Percentiles rank a stretch among this genome's conserved stretches.
Conservation (phyloP, 2,888 invertebrate species). For the Anoncus sp. region DNA sequence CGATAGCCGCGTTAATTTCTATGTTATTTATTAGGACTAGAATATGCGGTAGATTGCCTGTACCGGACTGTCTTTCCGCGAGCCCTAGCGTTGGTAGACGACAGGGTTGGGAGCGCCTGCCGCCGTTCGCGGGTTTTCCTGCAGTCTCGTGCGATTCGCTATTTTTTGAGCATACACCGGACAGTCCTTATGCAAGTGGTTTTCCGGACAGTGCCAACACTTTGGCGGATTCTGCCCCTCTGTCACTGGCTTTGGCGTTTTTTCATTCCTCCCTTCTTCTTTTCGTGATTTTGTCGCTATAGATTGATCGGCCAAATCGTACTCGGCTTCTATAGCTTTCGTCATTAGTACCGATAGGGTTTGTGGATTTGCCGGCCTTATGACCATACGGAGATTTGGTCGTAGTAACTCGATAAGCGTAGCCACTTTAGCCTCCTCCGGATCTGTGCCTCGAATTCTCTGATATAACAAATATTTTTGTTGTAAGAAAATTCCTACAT, state of each 20-base stretch:
- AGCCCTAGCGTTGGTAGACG: neutral
- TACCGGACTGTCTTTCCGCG: neutral
- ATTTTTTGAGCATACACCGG: neutral
- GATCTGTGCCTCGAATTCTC: neutral
- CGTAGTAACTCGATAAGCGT: neutral
- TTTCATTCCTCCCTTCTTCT: neutral
- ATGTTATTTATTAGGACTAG: neutral
- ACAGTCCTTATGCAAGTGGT: conserved; percentile 28
- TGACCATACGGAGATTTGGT: too few species aligned
- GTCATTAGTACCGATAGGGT: neutral
- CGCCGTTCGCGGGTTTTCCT: neutral
- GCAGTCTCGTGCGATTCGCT: too few species aligned
- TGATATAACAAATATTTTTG: conserved; percentile 2
- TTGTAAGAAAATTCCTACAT: neutral
- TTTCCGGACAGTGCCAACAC: conserved; percentile 40
- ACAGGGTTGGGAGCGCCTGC: conserved; percentile 1
- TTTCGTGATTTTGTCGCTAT: neutral
- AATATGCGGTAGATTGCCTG: neutral
- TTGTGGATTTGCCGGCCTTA: neutral
- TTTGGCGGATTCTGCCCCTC: too few species aligned
- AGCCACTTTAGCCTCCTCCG: neutral
- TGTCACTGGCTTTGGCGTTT: too few species aligned
- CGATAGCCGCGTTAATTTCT: conserved; percentile 40
- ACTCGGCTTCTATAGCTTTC: neutral
- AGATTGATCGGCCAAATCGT: conserved; percentile 14